Base-by-base conservation (phyloP, 2,888 invertebrate genomes). In the Drepana falcataria region DNA sequence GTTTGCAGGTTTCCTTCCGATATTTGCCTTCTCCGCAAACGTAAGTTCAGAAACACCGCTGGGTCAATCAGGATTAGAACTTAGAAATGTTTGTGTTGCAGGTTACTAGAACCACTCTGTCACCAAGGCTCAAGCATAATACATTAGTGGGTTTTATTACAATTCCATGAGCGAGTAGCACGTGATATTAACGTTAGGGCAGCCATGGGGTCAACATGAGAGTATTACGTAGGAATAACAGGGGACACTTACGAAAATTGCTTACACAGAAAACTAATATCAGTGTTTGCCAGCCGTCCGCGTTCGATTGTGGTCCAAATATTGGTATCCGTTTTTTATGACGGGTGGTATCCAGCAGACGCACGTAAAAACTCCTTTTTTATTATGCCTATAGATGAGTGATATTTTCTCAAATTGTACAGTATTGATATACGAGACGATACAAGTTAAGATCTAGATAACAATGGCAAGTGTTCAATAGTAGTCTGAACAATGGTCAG, bases 261-360 rank as follows among this genome's bases (percentile, higher is more conserved):
- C 89, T 90, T 87, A 83, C 85, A 87, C 79, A 87, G 89, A 88
- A 88, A 91, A 89, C 88, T 89, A 90, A 90, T 89, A 90, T 88
- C 88, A 83, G 83, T 89, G 87, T 87, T 87, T 87, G 85, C 84
- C 85, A 86, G 87, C 79, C 85, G 80, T 75, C 75, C 81, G 75
- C 73, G 69, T 74, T 75, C 64, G 65, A 64, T 62, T 66, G 64
- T 70, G 75, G 73, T 61, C 54, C 64, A 71, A 72, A 44, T 44
- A 44, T 9, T 9, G 44, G 44, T 21, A 21, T 21, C 21, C 21
- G 44, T 3, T 44, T 44, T 44, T 44, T 44, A 44, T 44, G 9
- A 9, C 44, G 21, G 21, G 21, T 21, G 21, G 21, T 21, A 21
- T 21, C 21, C 21, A 21, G 21, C 21, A 21, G 21, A 21, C 21